Evolutionary conservation across 2,797 vertebrate species (phyloP).

Genomic region (Neopelma chrysocephalum): DNA sequence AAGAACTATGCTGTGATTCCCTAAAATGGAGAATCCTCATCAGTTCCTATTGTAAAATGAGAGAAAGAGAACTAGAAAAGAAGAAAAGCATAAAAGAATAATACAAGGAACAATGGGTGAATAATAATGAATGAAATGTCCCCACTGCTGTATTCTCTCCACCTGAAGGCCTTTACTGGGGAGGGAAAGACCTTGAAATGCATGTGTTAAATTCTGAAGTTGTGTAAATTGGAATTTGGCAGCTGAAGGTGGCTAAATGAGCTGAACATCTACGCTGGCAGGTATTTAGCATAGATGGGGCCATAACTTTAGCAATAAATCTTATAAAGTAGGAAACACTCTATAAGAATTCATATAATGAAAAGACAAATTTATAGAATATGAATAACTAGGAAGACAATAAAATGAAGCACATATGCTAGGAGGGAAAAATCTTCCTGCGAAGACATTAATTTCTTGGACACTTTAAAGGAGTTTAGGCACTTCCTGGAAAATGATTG

Average conservation of each 20-base stretch:
- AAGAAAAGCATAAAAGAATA: neutral
- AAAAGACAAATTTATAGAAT: constrained; percentile 18
- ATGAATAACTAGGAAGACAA: neutral
- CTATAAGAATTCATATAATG: neutral
- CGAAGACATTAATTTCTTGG: neutral
- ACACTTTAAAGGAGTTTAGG: neutral
- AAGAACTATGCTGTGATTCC: neutral
- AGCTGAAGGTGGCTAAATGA: constrained; percentile 25
- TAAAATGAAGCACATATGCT: neutral
- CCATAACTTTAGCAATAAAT: neutral
- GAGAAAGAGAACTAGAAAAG: neutral
- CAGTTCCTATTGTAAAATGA: constrained; percentile 4
- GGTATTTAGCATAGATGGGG: constrained; percentile 10
- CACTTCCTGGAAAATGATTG: neutral
- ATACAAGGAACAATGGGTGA: neutral
- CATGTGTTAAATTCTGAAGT: constrained; percentile 2
- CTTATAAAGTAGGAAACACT: neutral
- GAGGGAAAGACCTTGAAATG: neutral
- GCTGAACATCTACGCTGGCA: neutral
- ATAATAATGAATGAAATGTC: constrained; percentile 39
- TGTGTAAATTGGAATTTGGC: neutral
- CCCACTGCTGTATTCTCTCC: neutral
- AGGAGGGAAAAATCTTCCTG: neutral
- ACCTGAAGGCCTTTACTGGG: neutral
- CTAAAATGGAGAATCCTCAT: constrained; percentile 28